Conservation (phyloP, 2,113 vertebrate genomes). For the Eubucco bourcierii region DNA sequence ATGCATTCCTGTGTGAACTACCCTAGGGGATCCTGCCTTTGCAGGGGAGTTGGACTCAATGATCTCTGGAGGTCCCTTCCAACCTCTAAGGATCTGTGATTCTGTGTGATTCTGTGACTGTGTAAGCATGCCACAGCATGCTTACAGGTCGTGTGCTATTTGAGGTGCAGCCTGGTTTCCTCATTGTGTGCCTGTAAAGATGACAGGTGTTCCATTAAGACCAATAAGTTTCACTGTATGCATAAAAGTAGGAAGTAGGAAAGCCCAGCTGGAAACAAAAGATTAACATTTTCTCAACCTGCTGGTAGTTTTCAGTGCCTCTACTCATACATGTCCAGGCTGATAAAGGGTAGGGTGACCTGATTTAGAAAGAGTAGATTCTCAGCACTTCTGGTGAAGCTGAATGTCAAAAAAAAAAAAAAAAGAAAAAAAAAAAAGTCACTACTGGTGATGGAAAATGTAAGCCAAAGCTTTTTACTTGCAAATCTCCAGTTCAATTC, state of each 20-base stretch:
- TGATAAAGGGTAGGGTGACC: neutral
- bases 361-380: neutral
- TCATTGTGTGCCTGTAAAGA: neutral
- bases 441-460: neutral
- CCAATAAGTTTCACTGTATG: neutral
- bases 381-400: neutral
- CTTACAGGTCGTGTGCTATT: neutral
- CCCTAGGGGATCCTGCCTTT: no score
- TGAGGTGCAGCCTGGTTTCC: neutral
- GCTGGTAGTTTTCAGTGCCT: neutral
- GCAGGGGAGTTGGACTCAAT: no score
- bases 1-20: no score
- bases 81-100: no score
- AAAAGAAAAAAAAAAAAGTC: neutral
- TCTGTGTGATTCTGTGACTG: neutral
- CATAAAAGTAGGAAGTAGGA: neutral
- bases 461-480: constrained; percentile 51
- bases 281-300: neutral
- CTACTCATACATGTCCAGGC: neutral
- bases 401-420: neutral
- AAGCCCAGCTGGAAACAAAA: neutral
- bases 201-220: neutral
- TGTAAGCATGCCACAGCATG: neutral
- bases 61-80: no score
- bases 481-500: constrained; percentile 42